Evolutionary conservation across 2,888 invertebrate species (phyloP).

Genomic region (Nomada lathburiana): DNA sequence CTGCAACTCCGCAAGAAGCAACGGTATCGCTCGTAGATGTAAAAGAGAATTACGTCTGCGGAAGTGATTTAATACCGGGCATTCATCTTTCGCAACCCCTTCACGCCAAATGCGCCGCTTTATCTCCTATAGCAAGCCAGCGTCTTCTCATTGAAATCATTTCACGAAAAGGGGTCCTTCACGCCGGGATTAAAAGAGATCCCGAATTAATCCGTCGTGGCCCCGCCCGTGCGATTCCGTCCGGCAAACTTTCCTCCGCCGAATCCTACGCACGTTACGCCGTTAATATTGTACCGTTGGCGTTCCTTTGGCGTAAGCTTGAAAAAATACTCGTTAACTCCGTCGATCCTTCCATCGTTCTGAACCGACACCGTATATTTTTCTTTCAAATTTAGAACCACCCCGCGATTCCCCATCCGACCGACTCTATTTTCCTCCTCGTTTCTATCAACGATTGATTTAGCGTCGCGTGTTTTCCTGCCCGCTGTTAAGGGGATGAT

Average conservation of each 20-base stretch:
- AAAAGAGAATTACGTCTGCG: too few relatives aligned
- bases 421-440: background rate
- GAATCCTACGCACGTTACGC: background rate
- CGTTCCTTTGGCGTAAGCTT: conserved; percentile 1
- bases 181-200: too few relatives aligned
- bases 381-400: background rate
- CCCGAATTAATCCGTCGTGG: background rate
- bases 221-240: background rate
- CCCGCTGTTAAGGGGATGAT: background rate
- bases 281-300: conserved; percentile 11
- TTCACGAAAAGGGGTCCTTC: background rate
- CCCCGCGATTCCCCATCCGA: background rate
- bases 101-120: too few relatives aligned
- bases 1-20: too few relatives aligned
- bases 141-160: background rate
- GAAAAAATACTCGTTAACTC: conserved; percentile 4
- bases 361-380: background rate
- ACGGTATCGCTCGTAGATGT: too few relatives aligned
- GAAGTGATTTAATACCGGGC: too few relatives aligned
- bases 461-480: background rate
- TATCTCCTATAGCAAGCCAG: too few relatives aligned
- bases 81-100: too few relatives aligned
- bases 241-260: background rate
- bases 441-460: conserved; percentile 2
- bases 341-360: background rate